Evolutionary conservation across 1,140 invertebrate species (phyloP).

Genomic region (Onthophagus taurus): DNA sequence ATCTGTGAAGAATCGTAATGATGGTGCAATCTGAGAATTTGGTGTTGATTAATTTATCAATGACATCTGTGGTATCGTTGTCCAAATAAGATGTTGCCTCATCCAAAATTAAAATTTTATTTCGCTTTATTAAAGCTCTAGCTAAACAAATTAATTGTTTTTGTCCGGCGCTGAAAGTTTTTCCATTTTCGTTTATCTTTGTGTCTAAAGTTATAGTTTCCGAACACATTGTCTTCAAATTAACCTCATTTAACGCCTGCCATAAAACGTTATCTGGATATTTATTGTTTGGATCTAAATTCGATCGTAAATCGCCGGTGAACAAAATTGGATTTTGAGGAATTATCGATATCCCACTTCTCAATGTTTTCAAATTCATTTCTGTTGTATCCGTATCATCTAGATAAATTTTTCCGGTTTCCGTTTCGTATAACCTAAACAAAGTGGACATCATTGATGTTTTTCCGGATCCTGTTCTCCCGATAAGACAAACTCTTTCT

Average conservation of each 20-base stretch:
- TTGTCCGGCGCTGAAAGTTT: slow-evolving; percentile 69
- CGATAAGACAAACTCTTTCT: slow-evolving; percentile 46
- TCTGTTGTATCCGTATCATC: slow-evolving; percentile 16
- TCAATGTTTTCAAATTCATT: slow-evolving; percentile 29
- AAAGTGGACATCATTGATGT: slow-evolving; percentile 64
- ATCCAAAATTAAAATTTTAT: slow-evolving; percentile 70
- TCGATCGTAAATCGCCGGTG: slow-evolving; percentile 47
- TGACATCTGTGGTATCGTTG: slow-evolving; percentile 59
- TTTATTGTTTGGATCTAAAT: slow-evolving; percentile 52
- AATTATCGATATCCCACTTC: slow-evolving; percentile 54
- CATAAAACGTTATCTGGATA: slow-evolving; percentile 36
- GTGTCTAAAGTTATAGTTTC: slow-evolving; percentile 16
- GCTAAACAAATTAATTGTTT: slow-evolving; percentile 71
- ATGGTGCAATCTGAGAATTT: slow-evolving; percentile 66
- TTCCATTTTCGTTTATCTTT: slow-evolving; percentile 50
- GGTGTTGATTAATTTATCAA: slow-evolving; percentile 54
- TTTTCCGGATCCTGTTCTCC: slow-evolving; percentile 52
- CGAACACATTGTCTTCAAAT: slow-evolving; percentile 13
- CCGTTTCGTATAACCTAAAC: slow-evolving; percentile 18
- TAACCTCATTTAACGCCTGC: slow-evolving; percentile 25
- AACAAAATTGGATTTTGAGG: slow-evolving; percentile 61
- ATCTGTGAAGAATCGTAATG: slow-evolving; percentile 71
- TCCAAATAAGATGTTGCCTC: slow-evolving; percentile 64
- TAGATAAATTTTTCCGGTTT: slow-evolving; percentile 17
- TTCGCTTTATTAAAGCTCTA: slow-evolving; percentile 61